Evolutionary conservation across 2,888 invertebrate species (phyloP).

Genomic region (Latrodectus hesperus): DNA sequence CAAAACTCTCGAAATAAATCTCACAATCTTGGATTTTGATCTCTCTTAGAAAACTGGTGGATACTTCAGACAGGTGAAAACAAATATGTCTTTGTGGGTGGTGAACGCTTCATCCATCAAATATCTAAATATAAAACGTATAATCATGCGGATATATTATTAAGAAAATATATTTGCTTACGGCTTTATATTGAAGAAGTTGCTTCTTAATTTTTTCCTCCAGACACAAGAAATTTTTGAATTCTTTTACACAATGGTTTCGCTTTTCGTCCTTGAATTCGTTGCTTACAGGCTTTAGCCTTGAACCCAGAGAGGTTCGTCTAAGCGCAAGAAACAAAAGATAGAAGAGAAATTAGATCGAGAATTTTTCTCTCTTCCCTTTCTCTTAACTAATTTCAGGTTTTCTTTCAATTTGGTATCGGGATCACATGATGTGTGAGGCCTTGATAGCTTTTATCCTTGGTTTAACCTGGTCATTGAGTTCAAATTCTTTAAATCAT

Average conservation of each 20-base stretch:
- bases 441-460: too few species aligned
- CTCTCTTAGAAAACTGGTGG: too few species aligned
- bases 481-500: too few species aligned
- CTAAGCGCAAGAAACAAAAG: conserved; percentile 51
- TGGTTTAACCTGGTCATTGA: too few species aligned
- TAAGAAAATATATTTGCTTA: not conserved
- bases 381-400: conserved; percentile 36
- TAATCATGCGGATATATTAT: conserved; percentile 31
- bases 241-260: not conserved
- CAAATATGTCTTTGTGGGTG: conserved; percentile 20
- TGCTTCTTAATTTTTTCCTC: not conserved
- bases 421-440: too few species aligned
- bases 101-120: conserved; percentile 20
- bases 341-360: conserved; percentile 58
- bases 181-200: not conserved
- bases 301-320: conserved; percentile 57
- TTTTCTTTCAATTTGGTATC: conserved; percentile 1
- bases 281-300: conserved; percentile 49
- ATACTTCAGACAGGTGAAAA: not conserved
- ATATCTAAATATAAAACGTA: not conserved
- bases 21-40: too few species aligned
- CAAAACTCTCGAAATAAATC: too few species aligned
- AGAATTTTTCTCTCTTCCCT: conserved; percentile 19
- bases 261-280: conserved; percentile 56
- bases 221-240: too few species aligned